Conservation (phyloP, 2,797 vertebrate genomes). For the Falco concolor region DNA sequence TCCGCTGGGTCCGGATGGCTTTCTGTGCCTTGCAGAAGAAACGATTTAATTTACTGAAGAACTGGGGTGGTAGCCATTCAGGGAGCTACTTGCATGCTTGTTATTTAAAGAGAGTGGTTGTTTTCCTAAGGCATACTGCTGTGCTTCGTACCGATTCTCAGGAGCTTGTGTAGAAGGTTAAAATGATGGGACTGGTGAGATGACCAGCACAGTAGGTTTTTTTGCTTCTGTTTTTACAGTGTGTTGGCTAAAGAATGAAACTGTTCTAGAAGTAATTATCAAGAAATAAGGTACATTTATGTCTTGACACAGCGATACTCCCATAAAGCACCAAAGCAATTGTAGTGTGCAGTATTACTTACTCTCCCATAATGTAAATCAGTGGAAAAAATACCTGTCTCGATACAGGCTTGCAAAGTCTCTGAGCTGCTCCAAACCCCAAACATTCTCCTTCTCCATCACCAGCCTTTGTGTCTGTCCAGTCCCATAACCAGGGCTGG, state of each 20-base stretch:
- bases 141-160: not conserved
- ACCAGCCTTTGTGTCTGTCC: not conserved
- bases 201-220: not conserved
- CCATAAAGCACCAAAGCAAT: not conserved
- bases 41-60: fast-evolving
- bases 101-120: not conserved
- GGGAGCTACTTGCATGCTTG: not conserved
- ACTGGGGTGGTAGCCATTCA: not conserved
- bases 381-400: not conserved
- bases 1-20: not conserved
- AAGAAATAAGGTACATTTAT: not conserved
- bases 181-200: not conserved
- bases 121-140: not conserved
- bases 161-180: not conserved
- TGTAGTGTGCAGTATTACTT: not conserved
- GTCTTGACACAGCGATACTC: not conserved
- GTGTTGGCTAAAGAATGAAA: not conserved
- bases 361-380: not conserved
- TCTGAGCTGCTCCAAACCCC: not conserved
- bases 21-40: not conserved
- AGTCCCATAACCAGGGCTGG: not conserved
- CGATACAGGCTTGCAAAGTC: not conserved
- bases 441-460: not conserved
- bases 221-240: not conserved
- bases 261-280: not conserved